These are phyloP conservation scores for Macaria liturata DNA, from an alignment of 2,888 invertebrate genomes.

Conservation along the genomic window DNA sequence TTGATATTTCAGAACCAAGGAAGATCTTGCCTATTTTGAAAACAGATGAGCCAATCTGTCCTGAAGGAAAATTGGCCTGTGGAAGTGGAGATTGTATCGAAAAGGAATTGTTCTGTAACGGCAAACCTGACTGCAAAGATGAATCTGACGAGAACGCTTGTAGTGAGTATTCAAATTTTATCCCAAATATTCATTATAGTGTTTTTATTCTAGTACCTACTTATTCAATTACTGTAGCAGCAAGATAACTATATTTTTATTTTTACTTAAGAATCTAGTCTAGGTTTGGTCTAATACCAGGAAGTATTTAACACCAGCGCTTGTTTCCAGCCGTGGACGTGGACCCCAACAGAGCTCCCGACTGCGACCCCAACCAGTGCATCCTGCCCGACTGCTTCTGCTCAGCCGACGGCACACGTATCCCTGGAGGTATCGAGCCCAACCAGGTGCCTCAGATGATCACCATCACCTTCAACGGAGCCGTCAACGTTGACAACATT, in stretches of 20 bases:
- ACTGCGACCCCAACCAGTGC: conserved; percentile 95
- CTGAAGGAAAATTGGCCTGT: conserved; percentile 94
- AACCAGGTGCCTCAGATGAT: conserved; percentile 96
- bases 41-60: conserved; percentile 96
- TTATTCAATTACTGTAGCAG: no score
- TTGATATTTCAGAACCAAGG: conserved; percentile 89
- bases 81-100: conserved; percentile 96
- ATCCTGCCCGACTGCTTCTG: conserved; percentile 96
- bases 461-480: conserved; percentile 96
- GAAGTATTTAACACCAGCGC: no score
- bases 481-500: conserved; percentile 96
- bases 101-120: conserved; percentile 96
- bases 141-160: conserved; percentile 98
- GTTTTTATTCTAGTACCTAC: no score
- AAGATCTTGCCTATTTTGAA: conserved; percentile 94
- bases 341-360: conserved; percentile 96
- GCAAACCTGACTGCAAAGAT: conserved; percentile 95
- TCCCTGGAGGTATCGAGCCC: conserved; percentile 92
- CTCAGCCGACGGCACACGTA: conserved; percentile 95
- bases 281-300: no score
- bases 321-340: conserved; percentile 89
- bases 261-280: no score
- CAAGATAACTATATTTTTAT: no score
- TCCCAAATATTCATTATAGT: no score
- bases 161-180: conserved; percentile 86